Conservation (phyloP, 64 coral and sea anemone species). For the Anthopleura sola region DNA sequence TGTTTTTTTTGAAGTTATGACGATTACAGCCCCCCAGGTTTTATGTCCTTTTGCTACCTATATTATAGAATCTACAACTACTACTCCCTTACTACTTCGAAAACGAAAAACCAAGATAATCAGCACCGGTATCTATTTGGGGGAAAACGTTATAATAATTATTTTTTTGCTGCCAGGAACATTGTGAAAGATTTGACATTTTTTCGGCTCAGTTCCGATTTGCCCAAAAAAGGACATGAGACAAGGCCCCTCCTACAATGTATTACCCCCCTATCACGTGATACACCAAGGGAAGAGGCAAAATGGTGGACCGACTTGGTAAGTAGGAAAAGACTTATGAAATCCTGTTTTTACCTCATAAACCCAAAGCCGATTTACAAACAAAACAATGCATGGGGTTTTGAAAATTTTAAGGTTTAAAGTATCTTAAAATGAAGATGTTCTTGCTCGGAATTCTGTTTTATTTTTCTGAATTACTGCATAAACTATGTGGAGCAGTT, state of each 20-base stretch:
- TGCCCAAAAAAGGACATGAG: constrained; percentile 32
- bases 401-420: neutral
- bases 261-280: constrained; percentile 1
- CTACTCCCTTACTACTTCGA: too few species aligned
- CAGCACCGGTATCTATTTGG: too few species aligned
- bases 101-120: too few species aligned
- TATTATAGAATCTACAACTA: too few species aligned
- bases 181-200: neutral
- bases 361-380: neutral
- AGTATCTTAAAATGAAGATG: neutral
- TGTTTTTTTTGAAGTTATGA: too few species aligned
- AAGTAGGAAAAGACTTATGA: constrained; percentile 41
- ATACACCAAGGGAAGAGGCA: constrained; percentile 14
- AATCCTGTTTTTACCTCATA: neutral
- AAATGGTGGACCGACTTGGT: constrained; percentile 94
- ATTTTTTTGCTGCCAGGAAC: neutral
- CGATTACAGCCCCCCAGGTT: too few species aligned
- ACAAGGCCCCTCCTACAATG: neutral
- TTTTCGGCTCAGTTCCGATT: neutral
- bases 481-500: neutral
- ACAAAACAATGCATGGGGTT: neutral
- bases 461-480: neutral
- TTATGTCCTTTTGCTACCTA: too few species aligned
- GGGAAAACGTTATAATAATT: too few species aligned
- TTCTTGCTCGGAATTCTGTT: neutral